Percentiles rank a stretch among this genome's conserved stretches.
Evolutionary conservation across 2,888 invertebrate species (phyloP).

Genomic region (Ectropis crepuscularia): DNA sequence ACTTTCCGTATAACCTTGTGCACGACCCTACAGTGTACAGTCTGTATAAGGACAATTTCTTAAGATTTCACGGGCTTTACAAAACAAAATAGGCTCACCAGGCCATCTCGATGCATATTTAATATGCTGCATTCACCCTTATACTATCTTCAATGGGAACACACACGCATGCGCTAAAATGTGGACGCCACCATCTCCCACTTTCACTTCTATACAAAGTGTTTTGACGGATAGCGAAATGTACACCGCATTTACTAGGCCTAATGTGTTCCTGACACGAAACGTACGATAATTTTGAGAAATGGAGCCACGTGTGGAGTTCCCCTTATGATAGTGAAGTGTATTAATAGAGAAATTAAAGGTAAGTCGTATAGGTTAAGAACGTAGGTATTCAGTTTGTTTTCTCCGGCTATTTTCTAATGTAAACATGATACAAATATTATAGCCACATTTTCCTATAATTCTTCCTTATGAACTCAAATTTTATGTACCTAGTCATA

Average conservation of each 20-base stretch:
- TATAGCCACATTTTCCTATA: too few species aligned
- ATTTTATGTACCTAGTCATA: too few species aligned
- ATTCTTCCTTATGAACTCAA: too few species aligned
- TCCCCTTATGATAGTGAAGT: constrained; percentile 78
- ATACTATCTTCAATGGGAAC: constrained; percentile 44
- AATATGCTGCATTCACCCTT: constrained; percentile 51
- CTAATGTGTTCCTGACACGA: constrained; percentile 82
- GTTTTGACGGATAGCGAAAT: constrained; percentile 77
- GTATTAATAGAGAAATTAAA: constrained; percentile 57
- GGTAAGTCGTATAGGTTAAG: constrained; percentile 64
- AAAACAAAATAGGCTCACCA: constrained; percentile 13
- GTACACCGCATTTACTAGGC: constrained; percentile 62
- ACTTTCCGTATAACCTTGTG: too few species aligned
- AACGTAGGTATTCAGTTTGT: constrained; percentile 40
- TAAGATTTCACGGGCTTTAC: background rate
- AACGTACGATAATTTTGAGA: constrained; percentile 65
- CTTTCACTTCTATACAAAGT: constrained; percentile 71
- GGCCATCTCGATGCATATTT: constrained; percentile 51
- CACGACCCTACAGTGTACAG: too few species aligned
- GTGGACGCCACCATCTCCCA: constrained; percentile 73
- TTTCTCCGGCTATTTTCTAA: constrained; percentile 40
- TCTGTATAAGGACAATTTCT: constrained; percentile 2
- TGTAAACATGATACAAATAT: constrained; percentile 22
- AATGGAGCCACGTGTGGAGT: constrained; percentile 70
- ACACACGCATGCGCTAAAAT: constrained; percentile 76